Evolutionary conservation across 2,797 vertebrate genomes (phyloP), one percentile per base, ranked within the genome.

Genomic region (Hyperoplus immaculatus): DNA sequence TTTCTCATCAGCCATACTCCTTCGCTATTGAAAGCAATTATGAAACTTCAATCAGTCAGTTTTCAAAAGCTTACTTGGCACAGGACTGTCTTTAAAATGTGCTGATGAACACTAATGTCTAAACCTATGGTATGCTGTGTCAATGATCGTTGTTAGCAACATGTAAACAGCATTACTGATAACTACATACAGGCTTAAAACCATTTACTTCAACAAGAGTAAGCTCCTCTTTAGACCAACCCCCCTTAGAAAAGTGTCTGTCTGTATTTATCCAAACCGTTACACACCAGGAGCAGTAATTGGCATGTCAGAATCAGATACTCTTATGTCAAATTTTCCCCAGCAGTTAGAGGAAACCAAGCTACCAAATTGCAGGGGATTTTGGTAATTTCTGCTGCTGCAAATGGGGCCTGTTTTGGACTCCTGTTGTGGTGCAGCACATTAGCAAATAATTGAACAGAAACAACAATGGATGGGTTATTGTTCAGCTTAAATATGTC

Each of bases 351-450:
- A 56, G 39, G 57, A 67, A 68, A 39, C 47, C 55, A 39, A 56
- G 59, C 69, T 64, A 66, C 67, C 16, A 38, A 78, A 69, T 45
- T 60, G 29, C 63, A 65, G 69, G 46, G 72, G 54, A 51, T 69
- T 86, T 60, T n/a, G 15, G 46, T 43, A 3, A 50, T 53, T 85
- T 80, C 45, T 56, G 60, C 55, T 68, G 70, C 84, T 53, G 73
- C 70, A 81, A 82, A 81, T 83, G 68, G 21, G 29, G 85, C 77
- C 82, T 54, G 66, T 78, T 29, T 58, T 76, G 83, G 73, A 77
- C 29, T 45, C 87, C 79, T 54, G 75, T 86, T 83, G 74, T 4
- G 69, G 14, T 38, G 59, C 60, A 46, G 70, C 72, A 59, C 56
- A 57, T 16, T 78, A 39, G 18, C 69, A 69, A 29, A n/a, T 83